Conservation (phyloP, 2,113 vertebrate species). For the Orthonyx spaldingii region DNA sequence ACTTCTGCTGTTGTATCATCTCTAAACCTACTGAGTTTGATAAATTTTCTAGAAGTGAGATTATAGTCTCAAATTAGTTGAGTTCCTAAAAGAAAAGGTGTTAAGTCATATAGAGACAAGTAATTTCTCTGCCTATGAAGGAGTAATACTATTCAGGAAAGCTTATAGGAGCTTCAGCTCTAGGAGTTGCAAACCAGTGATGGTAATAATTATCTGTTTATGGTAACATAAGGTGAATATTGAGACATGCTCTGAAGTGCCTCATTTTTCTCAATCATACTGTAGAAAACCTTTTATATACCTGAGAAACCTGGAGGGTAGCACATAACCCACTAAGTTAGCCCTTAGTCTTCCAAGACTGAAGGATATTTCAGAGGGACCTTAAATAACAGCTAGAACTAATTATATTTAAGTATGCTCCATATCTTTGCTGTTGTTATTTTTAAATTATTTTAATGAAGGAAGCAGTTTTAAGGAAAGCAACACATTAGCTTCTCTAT, state of each 20-base stretch:
- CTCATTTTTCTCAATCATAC: not conserved
- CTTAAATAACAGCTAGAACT: not conserved
- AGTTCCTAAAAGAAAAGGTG: not conserved
- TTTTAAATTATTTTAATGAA: not conserved
- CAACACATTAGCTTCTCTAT: not conserved
- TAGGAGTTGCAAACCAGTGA: not conserved
- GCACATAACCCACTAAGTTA: not conserved
- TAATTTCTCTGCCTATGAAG: not conserved
- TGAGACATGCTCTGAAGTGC: not conserved
- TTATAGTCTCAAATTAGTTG: not conserved
- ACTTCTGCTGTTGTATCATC: not conserved
- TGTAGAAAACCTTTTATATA: not conserved
- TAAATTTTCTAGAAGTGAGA: not conserved
- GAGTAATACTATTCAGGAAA: not conserved
- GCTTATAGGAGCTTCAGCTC: not conserved
- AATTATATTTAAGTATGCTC: not conserved
- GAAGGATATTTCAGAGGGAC: not conserved
- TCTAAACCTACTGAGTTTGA: not conserved
- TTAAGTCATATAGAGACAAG: not conserved
- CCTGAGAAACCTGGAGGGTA: not conserved
- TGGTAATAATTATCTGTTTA: not conserved
- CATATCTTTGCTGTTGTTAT: not conserved
- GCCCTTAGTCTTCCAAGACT: not conserved
- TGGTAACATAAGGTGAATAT: not conserved
- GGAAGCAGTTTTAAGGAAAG: not conserved